These are phyloP conservation scores for Eurypyga helias DNA, from an alignment of 2,113 vertebrate genomes.

Conservation along the genomic window DNA sequence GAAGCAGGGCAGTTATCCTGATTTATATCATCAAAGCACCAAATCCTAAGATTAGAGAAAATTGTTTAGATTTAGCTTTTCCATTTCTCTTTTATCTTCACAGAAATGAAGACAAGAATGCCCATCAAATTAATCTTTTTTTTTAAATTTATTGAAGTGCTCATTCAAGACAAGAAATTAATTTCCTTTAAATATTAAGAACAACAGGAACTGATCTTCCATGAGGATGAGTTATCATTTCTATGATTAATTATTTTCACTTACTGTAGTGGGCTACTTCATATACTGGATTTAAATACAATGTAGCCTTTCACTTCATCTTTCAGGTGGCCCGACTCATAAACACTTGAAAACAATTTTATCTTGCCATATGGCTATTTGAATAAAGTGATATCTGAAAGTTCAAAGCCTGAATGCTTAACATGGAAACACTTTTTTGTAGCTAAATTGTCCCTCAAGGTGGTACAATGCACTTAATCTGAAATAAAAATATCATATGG, in stretches of 20 bases:
- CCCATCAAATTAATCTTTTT: neutral
- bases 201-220: neutral
- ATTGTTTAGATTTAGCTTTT: neutral
- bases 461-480: neutral
- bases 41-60: neutral
- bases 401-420: neutral
- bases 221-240: neutral
- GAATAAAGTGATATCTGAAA: neutral
- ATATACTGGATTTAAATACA: neutral
- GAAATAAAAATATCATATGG: neutral
- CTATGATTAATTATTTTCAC: neutral
- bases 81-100: neutral
- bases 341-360: neutral
- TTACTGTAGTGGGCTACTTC: neutral
- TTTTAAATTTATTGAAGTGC: neutral
- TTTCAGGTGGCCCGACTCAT: neutral
- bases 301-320: neutral
- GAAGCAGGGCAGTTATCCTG: neutral
- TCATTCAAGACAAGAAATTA: neutral
- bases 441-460: neutral
- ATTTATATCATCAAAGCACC: neutral
- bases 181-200: neutral
- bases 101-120: neutral
- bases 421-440: neutral
- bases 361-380: neutral